phyloP scores from a whole-genome alignment of 2,113 vertebrate species.

The Oncorhynchus masou region DNA sequence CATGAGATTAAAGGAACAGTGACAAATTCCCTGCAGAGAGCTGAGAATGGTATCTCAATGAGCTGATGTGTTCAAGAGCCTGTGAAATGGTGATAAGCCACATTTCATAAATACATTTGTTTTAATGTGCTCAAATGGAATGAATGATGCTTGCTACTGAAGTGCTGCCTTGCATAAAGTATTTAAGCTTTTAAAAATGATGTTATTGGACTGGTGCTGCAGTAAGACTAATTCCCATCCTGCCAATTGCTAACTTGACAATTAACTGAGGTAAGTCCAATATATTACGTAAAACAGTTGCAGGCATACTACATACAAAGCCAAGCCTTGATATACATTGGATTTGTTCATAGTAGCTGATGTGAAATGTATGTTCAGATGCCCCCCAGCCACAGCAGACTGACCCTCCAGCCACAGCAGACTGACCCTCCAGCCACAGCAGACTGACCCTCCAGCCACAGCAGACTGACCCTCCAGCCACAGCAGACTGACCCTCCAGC shows the following conservation, averaged over 20 bases:
- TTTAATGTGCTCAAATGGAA: conserved; percentile 26
- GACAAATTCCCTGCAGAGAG: conserved; percentile 40
- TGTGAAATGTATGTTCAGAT: too few species aligned
- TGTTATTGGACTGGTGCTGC: not conserved
- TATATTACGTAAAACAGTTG: too few species aligned
- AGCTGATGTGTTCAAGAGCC: conserved; percentile 27
- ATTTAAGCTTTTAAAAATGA: not conserved
- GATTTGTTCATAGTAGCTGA: too few species aligned
- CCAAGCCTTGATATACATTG: too few species aligned
- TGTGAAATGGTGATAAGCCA: conserved; percentile 48
- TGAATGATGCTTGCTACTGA: not conserved
- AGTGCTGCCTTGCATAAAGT: conserved; percentile 1
- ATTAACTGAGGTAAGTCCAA: not conserved
- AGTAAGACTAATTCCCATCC: too few species aligned
- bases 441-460: too few species aligned
- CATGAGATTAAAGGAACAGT: conserved; percentile 47
- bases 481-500: too few species aligned
- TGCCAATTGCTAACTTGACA: not conserved
- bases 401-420: too few species aligned
- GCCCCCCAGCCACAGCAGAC: too few species aligned
- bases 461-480: too few species aligned
- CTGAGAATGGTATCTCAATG: conserved; percentile 54
- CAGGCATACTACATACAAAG: too few species aligned
- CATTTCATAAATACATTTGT: conserved; percentile 36
- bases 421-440: too few species aligned